A percentile compares a stretch with the other conserved stretches of the same genome.
Conservation (phyloP, 2,797 vertebrate species). For the Synanceia verrucosa region DNA sequence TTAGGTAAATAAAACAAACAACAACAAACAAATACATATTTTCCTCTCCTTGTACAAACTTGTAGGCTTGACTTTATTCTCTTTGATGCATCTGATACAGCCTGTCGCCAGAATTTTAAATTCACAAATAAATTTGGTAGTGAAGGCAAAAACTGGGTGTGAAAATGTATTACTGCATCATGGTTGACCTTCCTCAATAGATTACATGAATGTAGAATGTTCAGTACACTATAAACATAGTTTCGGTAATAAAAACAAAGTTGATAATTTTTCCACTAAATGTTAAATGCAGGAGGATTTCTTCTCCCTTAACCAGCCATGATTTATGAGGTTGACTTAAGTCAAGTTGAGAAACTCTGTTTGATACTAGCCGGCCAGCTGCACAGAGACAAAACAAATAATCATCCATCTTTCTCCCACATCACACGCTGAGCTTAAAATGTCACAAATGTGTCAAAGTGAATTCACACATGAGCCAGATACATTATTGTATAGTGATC, state of each 20-base stretch:
- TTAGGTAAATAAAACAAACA: too few relatives aligned
- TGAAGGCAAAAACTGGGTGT: slow-evolving; percentile 3
- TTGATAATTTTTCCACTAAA: not conserved
- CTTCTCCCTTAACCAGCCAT: not conserved
- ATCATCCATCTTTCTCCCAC: not conserved
- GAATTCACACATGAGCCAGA: not conserved
- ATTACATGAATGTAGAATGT: slow-evolving; percentile 12
- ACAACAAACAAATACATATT: too few relatives aligned
- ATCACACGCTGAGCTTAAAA: not conserved
- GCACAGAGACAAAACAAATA: not conserved
- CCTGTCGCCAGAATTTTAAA: not conserved
- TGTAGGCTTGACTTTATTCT: not conserved
- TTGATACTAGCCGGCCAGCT: not conserved
- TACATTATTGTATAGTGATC: too few relatives aligned
- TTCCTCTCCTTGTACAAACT: too few relatives aligned
- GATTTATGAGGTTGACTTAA: not conserved
- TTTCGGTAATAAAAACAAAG: not conserved
- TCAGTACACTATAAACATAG: not conserved
- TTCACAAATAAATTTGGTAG: not conserved
- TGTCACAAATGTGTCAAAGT: not conserved
- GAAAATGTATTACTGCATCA: slow-evolving; percentile 6
- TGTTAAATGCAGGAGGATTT: not conserved
- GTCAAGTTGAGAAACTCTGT: not conserved
- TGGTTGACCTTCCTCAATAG: not conserved
- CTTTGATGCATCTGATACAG: not conserved